phyloP scores from a whole-genome alignment of 2,888 invertebrate species.

The Augiades crinisus region DNA sequence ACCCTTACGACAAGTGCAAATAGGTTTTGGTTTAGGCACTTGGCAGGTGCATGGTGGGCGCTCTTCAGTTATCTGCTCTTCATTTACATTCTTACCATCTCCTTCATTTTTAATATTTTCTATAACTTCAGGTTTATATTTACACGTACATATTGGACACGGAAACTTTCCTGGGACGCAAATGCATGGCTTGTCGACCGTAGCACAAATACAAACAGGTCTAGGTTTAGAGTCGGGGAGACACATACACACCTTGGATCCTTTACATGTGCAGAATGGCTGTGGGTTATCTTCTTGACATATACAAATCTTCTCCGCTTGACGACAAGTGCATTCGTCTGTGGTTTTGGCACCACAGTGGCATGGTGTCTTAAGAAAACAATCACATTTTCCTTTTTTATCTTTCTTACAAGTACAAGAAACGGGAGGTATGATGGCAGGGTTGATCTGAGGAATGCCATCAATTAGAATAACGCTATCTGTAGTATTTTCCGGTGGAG shows the following conservation, averaged over 20 bases:
- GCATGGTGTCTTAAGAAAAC: slow-evolving; percentile 56
- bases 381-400: slow-evolving; percentile 54
- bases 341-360: slow-evolving; percentile 56
- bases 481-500: slow-evolving; percentile 45
- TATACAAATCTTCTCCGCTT: slow-evolving; percentile 53
- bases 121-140: slow-evolving; percentile 43
- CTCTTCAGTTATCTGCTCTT: slow-evolving; percentile 28
- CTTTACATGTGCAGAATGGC: slow-evolving; percentile 52
- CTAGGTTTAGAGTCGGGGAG: slow-evolving; percentile 48
- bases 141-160: slow-evolving; percentile 57
- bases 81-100: slow-evolving; percentile 29
- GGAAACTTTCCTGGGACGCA: slow-evolving; percentile 55
- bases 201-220: slow-evolving; percentile 53
- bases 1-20: slow-evolving; percentile 54
- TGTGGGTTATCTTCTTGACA: slow-evolving; percentile 50
- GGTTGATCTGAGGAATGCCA: slow-evolving; percentile 63
- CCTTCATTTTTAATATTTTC: slow-evolving; percentile 33
- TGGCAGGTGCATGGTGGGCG: slow-evolving; percentile 58
- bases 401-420: slow-evolving; percentile 52
- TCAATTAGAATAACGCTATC: slow-evolving; percentile 54
- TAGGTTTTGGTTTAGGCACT: slow-evolving; percentile 41
- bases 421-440: slow-evolving; percentile 35
- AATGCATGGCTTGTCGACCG: slow-evolving; percentile 61
- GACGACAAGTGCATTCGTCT: slow-evolving; percentile 53
- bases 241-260: slow-evolving; percentile 55